Base-by-base conservation (phyloP, 2,888 invertebrate genomes). In the Trypoxylon attenuatum region DNA sequence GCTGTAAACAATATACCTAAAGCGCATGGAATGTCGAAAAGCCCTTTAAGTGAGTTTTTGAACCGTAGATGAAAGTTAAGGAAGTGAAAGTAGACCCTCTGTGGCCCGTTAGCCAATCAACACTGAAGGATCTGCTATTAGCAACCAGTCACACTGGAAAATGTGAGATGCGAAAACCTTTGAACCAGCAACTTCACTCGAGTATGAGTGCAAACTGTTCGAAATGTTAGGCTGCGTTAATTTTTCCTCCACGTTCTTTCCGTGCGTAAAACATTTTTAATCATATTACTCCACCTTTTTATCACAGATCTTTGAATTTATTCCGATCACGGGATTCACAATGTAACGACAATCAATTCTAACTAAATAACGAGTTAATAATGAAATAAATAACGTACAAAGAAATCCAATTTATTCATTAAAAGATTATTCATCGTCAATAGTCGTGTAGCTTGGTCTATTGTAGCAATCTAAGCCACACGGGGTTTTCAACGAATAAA, bases 341-440 rank as follows among this genome's bases (percentile, higher is more conserved):
- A n/a, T n/a, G n/a, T n/a, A n/a, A n/a, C n/a, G n/a, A n/a, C n/a
- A n/a, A n/a, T n/a, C n/a, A n/a, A n/a, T n/a, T n/a, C 38, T 33
- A 41, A 15, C 25, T 16, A 47, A 49, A 66, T 66, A 66, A 66
- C 62, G 56, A 52, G 65, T 43, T 59, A 61, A 61, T 66, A 66
- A 66, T 51, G 56, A 66, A 66, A 66, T 62, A 53, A 46, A 60
- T n/a, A n/a, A n/a, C n/a, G n/a, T n/a, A n/a, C n/a, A n/a, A n/a
- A n/a, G n/a, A n/a, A 50, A 42, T 57, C 18, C 1, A 27, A 52
- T 53, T n/a, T 33, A 33, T 33, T 33, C 13, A 33, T 33, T 33
- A 13, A 5, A 13, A 33, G 33, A 3, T 33, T 33, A 33, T 33
- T 33, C 33, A 13, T 8, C n/a, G 8, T 33, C 33, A 33, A 33